phyloP scores from a whole-genome alignment of 2,113 vertebrate species.

The Rhizomys pruinosus region DNA sequence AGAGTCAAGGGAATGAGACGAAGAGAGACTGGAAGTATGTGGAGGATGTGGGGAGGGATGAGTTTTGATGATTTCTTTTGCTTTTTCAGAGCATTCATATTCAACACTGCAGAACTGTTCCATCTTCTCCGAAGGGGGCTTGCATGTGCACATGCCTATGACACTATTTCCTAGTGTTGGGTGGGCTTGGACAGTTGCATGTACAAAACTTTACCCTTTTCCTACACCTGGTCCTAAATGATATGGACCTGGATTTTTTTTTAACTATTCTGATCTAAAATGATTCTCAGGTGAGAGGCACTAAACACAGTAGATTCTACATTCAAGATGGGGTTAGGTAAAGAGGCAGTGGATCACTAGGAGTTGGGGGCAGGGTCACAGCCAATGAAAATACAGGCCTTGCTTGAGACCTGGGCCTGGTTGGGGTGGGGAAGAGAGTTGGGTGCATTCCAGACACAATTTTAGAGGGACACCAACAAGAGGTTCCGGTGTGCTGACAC shows the following conservation, averaged over 20 bases:
- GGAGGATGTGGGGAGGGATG: neutral
- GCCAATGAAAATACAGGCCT: neutral
- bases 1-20: neutral
- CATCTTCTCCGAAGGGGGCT: neutral
- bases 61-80: neutral
- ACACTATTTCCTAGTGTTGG: neutral
- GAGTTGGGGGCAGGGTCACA: neutral
- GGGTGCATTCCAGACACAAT: neutral
- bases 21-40: neutral
- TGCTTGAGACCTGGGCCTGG: neutral
- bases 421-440: neutral
- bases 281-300: neutral
- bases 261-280: neutral
- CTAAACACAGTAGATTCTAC: neutral
- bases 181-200: neutral
- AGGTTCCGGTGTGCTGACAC: neutral
- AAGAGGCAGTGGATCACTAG: neutral
- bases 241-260: neutral
- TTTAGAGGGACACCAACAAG: neutral
- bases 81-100: slow-evolving; percentile 29
- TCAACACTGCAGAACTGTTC: neutral
- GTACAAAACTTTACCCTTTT: neutral
- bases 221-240: neutral
- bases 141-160: neutral
- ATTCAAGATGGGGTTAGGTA: neutral